A percentile compares a stretch with the other conserved stretches of the same genome.
Evolutionary conservation across 2,113 vertebrate species (phyloP).

Genomic region (Esox niger): DNA sequence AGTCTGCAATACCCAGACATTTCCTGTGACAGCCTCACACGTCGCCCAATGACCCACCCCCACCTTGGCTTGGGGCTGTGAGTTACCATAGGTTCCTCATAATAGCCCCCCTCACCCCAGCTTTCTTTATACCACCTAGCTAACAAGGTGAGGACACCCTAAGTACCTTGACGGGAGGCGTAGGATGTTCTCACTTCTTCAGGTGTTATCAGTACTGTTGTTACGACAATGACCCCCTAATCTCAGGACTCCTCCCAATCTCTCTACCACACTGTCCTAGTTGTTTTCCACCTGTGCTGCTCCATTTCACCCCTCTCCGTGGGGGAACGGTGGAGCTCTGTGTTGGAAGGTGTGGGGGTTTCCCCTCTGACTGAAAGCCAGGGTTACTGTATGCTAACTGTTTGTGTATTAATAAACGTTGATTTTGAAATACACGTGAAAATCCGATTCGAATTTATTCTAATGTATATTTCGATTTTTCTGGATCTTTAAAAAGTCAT

Average conservation of each 20-base stretch:
- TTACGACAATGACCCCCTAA: conserved; percentile 34
- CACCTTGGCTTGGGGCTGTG: conserved; percentile 44
- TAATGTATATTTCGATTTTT: not conserved
- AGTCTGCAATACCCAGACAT: conserved; percentile 17
- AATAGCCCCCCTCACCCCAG: not conserved
- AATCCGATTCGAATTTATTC: too few relatives aligned
- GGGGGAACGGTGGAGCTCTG: too few relatives aligned
- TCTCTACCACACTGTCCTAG: not conserved
- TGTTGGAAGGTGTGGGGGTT: too few relatives aligned
- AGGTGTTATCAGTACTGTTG: conserved; percentile 35
- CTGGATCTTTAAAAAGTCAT: too few relatives aligned
- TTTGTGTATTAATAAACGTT: too few relatives aligned
- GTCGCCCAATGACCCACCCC: conserved; percentile 25
- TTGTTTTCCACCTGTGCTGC: not conserved
- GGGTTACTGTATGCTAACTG: too few relatives aligned
- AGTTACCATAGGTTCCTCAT: conserved; percentile 42
- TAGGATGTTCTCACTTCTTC: conserved; percentile 31
- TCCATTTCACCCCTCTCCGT: not conserved
- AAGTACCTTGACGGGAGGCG: not conserved
- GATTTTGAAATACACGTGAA: too few relatives aligned
- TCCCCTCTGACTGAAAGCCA: too few relatives aligned
- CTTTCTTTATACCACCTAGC: conserved; percentile 33
- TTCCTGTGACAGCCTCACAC: conserved; percentile 48
- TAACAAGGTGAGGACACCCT: conserved; percentile 39
- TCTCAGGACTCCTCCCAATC: not conserved